Conservation (phyloP, 2,113 vertebrate genomes). For the Anser cygnoides region DNA sequence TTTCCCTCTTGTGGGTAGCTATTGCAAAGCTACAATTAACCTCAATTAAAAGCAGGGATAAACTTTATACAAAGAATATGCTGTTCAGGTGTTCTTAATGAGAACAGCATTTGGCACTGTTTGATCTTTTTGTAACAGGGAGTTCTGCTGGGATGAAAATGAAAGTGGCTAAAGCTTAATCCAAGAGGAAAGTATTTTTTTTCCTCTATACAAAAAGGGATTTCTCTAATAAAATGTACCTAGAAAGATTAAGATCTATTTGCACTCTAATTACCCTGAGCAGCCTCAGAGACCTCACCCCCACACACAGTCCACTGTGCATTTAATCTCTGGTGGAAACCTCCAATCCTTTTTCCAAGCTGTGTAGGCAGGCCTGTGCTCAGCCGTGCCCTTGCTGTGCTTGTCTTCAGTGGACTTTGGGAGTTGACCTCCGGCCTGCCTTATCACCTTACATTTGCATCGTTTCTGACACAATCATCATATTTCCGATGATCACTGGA, state of each 20-base stretch:
- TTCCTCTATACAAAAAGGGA: fast-evolving
- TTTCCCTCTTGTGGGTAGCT: not conserved
- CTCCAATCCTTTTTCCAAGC: not conserved
- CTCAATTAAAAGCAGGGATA: constrained; percentile 43
- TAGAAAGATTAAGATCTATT: not conserved
- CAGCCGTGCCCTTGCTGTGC: not conserved
- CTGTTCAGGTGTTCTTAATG: constrained; percentile 26
- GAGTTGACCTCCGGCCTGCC: not conserved
- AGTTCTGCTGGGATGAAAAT: constrained; percentile 40
- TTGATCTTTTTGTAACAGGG: not conserved
- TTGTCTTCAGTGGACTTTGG: not conserved
- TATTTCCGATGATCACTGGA: constrained; percentile 14
- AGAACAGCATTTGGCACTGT: constrained; percentile 18
- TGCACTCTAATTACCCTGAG: not conserved
- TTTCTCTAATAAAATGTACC: not conserved
- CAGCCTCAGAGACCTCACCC: not conserved
- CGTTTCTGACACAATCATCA: constrained; percentile 2
- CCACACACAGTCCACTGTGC: not conserved
- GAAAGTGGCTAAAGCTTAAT: not conserved
- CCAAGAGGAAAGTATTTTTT: not conserved
- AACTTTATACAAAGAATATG: not conserved
- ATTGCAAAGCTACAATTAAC: constrained; percentile 38
- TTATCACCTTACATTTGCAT: not conserved
- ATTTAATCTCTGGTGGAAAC: not conserved
- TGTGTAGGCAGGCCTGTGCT: not conserved